Evolutionary conservation across 2,797 vertebrate species (phyloP).

Genomic region (Bucorvus abyssinicus): DNA sequence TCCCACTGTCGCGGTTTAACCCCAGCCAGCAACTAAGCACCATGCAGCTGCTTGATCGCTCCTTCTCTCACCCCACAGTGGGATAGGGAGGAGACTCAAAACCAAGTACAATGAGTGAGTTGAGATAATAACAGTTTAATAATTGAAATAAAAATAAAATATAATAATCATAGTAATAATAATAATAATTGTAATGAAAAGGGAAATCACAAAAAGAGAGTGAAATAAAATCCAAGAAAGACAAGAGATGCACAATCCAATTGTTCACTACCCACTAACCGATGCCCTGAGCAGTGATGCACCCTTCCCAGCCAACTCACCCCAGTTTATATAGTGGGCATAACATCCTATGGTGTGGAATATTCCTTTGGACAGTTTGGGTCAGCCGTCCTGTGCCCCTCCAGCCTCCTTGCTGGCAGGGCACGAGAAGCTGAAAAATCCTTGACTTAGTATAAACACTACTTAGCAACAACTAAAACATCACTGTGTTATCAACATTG

Average conservation of each 20-base stretch:
- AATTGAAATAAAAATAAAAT: neutral
- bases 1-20: neutral
- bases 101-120: neutral
- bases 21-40: neutral
- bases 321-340: neutral
- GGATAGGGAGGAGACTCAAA: neutral
- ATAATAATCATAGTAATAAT: neutral
- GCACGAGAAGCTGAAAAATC: neutral
- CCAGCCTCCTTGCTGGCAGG: neutral
- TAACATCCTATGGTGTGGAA: neutral
- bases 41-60: neutral
- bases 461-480: neutral
- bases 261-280: neutral
- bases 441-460: neutral
- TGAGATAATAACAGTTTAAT: neutral
- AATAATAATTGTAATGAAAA: neutral
- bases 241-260: neutral
- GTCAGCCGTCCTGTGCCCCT: neutral
- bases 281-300: neutral
- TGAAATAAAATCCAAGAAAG: neutral
- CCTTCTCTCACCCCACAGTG: neutral
- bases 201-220: neutral
- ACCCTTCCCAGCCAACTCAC: neutral
- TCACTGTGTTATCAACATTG: neutral
- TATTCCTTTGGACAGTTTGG: neutral